These are phyloP conservation scores for Diorhabda sublineata DNA, from an alignment of 1,140 invertebrate species.

Conservation along the genomic window DNA sequence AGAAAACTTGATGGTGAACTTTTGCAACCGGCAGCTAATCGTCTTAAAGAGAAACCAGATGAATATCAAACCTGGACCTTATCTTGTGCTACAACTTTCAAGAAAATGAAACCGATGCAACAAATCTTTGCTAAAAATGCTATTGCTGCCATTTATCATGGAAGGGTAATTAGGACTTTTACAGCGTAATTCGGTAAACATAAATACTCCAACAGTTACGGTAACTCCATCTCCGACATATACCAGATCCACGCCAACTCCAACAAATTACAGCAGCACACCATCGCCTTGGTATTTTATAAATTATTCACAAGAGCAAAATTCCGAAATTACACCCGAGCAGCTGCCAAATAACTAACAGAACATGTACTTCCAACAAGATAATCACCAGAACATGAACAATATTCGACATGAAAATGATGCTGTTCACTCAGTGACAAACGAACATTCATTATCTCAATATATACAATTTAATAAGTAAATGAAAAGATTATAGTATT, in stretches of 20 bases:
- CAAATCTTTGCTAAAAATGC: constrained; percentile 15
- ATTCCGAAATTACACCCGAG: neutral
- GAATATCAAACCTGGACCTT: constrained; percentile 10
- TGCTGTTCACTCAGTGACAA: neutral
- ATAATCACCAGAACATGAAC: neutral
- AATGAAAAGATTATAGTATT: neutral
- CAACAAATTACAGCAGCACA: neutral
- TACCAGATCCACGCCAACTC: neutral
- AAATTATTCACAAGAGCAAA: neutral
- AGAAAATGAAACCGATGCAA: constrained; percentile 11
- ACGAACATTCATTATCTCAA: neutral
- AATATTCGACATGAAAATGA: neutral
- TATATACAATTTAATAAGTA: neutral
- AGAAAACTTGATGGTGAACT: constrained; percentile 6
- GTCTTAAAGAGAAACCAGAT: constrained; percentile 16
- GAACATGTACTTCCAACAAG: neutral
- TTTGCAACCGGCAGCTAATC: constrained; percentile 11
- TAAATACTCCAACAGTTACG: neutral
- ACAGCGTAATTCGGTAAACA: neutral
- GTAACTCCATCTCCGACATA: neutral
- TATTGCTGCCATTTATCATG: constrained; percentile 18
- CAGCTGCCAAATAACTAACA: neutral
- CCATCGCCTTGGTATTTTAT: neutral
- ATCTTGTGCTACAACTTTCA: constrained; percentile 8
- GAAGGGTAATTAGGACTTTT: constrained; percentile 6